Base-by-base conservation (phyloP, 2,113 vertebrate species). In the Phycodurus eques region DNA sequence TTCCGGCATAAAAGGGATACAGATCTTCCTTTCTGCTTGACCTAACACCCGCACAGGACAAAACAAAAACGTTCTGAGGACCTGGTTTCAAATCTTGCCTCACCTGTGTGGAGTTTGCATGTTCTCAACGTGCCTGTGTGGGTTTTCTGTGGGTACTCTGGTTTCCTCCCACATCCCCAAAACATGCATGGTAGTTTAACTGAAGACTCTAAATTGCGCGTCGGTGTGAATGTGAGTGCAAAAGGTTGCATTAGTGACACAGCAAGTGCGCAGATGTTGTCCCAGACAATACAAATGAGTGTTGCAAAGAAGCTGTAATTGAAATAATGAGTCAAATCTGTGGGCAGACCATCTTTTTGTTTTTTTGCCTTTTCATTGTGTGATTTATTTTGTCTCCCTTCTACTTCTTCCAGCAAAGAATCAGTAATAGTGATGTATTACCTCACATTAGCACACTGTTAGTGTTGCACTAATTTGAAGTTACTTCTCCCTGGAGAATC, bases 401-500 rank as follows among this genome's bases (percentile, higher is more conserved):
- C 20, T 88, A 84, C 33, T 12, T 83, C 83, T 80, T 85, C 80
- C 74, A 60, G 88, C 87, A 85, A 89, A 88, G 85, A 86, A 89
- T 88, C 68, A n/a, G 75, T 92, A 93, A 94, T 93, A 91, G 89
- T 93, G 92, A 93, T 92, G 86, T 90, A 94, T 92, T 91, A 91
- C 86, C 78, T 31, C 53, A 77, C 85, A 83, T 87, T 85, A 78
- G 79, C 78, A 59, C 79, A 72, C 82, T 88, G 85, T 92, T 91
- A 91, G 83, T 71, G 73, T 77, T 71, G 63, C 80, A 83, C 71
- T 82, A 85, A 86, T 84, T 78, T 75, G 81, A 79, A 77, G 80
- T 86, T 20, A 70, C 79, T 81, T 83, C 82, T 89, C 84, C 84
- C 86, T 79, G 11, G 76, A 88, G 87, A 88, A 80, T 84, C 66